phyloP scores from a whole-genome alignment of 1,140 invertebrate genomes.

The Neodiprion virginianus region DNA sequence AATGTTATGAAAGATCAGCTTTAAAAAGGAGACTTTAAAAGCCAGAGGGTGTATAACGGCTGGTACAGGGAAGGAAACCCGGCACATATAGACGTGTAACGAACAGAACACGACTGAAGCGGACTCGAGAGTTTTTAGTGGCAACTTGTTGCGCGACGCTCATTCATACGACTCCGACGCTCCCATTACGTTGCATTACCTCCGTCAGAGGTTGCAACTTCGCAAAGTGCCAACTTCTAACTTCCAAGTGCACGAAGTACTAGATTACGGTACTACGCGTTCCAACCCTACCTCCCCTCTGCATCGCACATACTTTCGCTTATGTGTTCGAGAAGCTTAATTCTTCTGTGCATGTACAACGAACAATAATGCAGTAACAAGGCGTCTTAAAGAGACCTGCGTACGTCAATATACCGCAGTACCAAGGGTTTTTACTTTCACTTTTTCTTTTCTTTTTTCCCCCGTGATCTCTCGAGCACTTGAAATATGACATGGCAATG shows the following conservation, averaged over 20 bases:
- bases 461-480: too few relatives aligned
- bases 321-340: too few relatives aligned
- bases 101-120: conserved; percentile 63
- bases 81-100: conserved; percentile 62
- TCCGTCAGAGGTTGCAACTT: conserved; percentile 28
- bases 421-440: too few relatives aligned
- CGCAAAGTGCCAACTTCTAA: background rate
- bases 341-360: too few relatives aligned
- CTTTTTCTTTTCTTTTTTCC: too few relatives aligned
- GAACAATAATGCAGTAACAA: too few relatives aligned
- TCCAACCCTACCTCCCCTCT: background rate
- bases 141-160: conserved; percentile 63
- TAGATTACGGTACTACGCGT: background rate
- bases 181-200: conserved; percentile 63
- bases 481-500: too few relatives aligned
- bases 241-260: background rate
- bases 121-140: conserved; percentile 64
- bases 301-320: too few relatives aligned
- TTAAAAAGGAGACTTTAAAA: conserved; percentile 66
- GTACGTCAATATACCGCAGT: too few relatives aligned
- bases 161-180: conserved; percentile 62
- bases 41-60: conserved; percentile 62
- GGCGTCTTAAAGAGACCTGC: too few relatives aligned
- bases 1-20: conserved; percentile 58
- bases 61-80: conserved; percentile 20